Base-by-base conservation (phyloP, 2,113 vertebrate genomes). In the Brachirus orientalis region DNA sequence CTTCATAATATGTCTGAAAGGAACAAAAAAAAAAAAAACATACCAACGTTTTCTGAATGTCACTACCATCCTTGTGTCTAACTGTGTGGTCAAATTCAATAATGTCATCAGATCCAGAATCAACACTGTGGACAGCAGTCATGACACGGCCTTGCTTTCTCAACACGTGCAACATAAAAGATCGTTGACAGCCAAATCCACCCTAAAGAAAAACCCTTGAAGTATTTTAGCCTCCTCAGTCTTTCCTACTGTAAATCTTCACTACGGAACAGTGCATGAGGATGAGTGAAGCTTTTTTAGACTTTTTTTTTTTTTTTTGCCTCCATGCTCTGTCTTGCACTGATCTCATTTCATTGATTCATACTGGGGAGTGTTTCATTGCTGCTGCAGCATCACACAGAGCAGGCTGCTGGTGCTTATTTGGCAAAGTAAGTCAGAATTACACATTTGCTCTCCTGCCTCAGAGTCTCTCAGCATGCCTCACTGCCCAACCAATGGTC, bases 271-370 rank as follows among this genome's bases (percentile, higher is more conserved):
- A 37, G 41, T 2, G 3, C 14, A 28, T 9, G 35, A 63, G 11
- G 14, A 51, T 5, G 11, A 53, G 38, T 6, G 16, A 6, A 8
- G 45, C 10, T 51, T 56, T 35, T 36, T 43, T 9, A 28, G 41
- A 18, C 40, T 67, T 6, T 55, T 16, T 3, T 67, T 6, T 55
- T 16, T 3, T 3, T 6, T 22, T 38, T 8, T 12, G 43, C 35
- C 67, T 16, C 37, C 22, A 2, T 51, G 37, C 59, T 70, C 51
- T 1, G 3, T 69, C 55, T 63, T 69, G 46, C 2, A 6, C 69
- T 69, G 64, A 58, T 79, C 58, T 43, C 52, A 44, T 72, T 69
- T 57, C 63, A 79, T 10, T 50, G 72, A 79, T 66, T 84, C 57
- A 37, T 58, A 17, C 57, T 41, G 20, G 28, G 33, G 48, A 72